phyloP scores from a whole-genome alignment of 2,113 vertebrate species.

The Ia io region DNA sequence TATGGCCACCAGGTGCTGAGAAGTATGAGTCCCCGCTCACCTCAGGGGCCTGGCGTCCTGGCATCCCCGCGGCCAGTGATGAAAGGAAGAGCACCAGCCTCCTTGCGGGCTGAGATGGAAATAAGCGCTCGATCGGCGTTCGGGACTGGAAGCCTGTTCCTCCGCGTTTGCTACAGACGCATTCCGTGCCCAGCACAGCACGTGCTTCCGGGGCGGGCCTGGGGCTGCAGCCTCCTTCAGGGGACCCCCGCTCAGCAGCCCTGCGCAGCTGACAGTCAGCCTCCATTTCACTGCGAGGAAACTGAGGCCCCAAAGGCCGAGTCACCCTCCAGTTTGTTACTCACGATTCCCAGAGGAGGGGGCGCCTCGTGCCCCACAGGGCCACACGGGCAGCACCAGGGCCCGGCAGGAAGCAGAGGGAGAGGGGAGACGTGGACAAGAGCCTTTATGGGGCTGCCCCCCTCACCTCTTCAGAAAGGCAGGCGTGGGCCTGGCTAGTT shows the following conservation, averaged over 20 bases:
- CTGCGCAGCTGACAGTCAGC: not conserved
- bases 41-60: not conserved
- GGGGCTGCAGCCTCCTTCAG: not conserved
- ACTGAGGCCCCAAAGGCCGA: not conserved
- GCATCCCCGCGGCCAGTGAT: not conserved
- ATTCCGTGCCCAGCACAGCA: not conserved
- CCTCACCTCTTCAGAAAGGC: no score
- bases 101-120: not conserved
- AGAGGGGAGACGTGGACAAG: fast-evolving
- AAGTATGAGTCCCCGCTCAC: not conserved
- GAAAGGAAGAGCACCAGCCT: not conserved
- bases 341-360: not conserved
- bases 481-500: not conserved
- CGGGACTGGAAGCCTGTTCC: constrained; percentile 8
- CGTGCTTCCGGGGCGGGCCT: not conserved
- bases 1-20: not conserved
- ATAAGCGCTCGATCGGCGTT: not conserved
- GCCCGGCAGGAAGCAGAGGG: not conserved
- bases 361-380: fast-evolving
- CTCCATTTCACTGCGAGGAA: not conserved
- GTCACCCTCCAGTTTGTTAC: not conserved
- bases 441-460: not conserved
- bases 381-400: not conserved
- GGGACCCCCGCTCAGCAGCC: not conserved
- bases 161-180: not conserved